These are phyloP conservation scores for Dunckerocampus dactyliophorus DNA, from an alignment of 2,113 vertebrate species.

Conservation along the genomic window DNA sequence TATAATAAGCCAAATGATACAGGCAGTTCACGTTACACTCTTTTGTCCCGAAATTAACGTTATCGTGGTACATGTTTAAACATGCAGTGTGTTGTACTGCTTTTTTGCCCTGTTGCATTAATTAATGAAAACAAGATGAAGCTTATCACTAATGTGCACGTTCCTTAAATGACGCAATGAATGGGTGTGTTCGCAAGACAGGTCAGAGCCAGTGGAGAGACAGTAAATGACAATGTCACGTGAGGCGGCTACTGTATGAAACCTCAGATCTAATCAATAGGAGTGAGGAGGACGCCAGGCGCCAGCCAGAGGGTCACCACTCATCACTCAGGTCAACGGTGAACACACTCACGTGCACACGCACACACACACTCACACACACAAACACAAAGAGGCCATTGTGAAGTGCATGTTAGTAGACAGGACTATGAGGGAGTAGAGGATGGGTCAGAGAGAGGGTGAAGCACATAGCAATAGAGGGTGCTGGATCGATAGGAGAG, in stretches of 20 bases:
- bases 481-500: slow-evolving; percentile 63
- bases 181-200: slow-evolving; percentile 41
- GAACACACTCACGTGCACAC: slow-evolving; percentile 29
- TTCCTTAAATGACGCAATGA: slow-evolving; percentile 35
- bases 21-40: slow-evolving; percentile 52
- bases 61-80: slow-evolving; percentile 35
- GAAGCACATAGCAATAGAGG: slow-evolving; percentile 62
- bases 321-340: slow-evolving; percentile 71
- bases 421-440: slow-evolving; percentile 61
- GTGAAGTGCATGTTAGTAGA: slow-evolving; percentile 57
- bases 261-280: slow-evolving; percentile 75
- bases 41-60: slow-evolving; percentile 64
- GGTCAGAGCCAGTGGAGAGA: slow-evolving; percentile 66
- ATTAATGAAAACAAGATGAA: slow-evolving; percentile 45
- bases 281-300: slow-evolving; percentile 70
- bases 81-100: slow-evolving; percentile 41
- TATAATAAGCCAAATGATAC: slow-evolving; percentile 54
- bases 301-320: slow-evolving; percentile 73
- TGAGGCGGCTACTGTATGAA: slow-evolving; percentile 72
- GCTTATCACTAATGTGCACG: slow-evolving; percentile 32
- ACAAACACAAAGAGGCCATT: slow-evolving; percentile 37
- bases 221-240: slow-evolving; percentile 73
- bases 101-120: slow-evolving; percentile 53
- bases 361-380: slow-evolving; percentile 6
- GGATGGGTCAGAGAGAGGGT: slow-evolving; percentile 67